These are phyloP conservation scores for Sorex fumeus DNA, from an alignment of 2,113 vertebrate species.

Conservation along the genomic window DNA sequence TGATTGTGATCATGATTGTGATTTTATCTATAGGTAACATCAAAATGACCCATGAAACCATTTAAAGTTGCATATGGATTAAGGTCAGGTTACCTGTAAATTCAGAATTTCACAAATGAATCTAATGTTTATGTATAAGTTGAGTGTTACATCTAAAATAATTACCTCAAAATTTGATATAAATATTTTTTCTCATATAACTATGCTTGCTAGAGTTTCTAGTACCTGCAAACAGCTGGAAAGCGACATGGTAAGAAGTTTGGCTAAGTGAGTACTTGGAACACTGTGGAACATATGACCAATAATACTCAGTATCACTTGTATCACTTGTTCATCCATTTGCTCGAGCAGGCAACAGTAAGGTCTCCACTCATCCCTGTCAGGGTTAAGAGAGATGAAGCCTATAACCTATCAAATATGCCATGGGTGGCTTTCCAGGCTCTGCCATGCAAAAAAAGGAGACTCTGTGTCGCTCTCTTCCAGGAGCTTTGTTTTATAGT, in stretches of 20 bases:
- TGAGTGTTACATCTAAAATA: constrained; percentile 39
- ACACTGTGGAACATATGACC: too few relatives aligned
- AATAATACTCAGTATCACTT: too few relatives aligned
- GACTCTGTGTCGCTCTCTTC: too few relatives aligned
- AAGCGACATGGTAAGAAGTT: neutral
- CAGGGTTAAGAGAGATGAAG: too few relatives aligned
- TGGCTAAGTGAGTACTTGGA: neutral
- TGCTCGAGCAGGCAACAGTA: too few relatives aligned
- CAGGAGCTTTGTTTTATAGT: too few relatives aligned
- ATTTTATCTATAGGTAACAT: neutral
- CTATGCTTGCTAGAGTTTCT: neutral
- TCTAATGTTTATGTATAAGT: constrained; percentile 46
- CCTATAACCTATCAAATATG: too few relatives aligned
- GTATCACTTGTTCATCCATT: too few relatives aligned
- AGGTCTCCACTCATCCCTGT: too few relatives aligned
- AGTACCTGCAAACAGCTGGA: neutral
- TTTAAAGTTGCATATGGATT: constrained; percentile 20
- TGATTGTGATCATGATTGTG: too few relatives aligned
- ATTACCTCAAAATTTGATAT: neutral
- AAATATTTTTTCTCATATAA: constrained; percentile 2
- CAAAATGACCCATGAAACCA: constrained; percentile 12
- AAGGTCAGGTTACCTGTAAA: constrained; percentile 11
- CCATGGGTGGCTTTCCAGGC: too few relatives aligned
- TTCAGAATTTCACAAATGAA: neutral
- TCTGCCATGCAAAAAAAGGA: too few relatives aligned